A percentile compares a stretch with the other conserved stretches of the same genome.
These are phyloP conservation scores for Aurelia aurita complex sp. Pacific DNA, from an alignment of 30 jellyfish, hydroid and myxozoan genomes.

Conservation along the genomic window DNA sequence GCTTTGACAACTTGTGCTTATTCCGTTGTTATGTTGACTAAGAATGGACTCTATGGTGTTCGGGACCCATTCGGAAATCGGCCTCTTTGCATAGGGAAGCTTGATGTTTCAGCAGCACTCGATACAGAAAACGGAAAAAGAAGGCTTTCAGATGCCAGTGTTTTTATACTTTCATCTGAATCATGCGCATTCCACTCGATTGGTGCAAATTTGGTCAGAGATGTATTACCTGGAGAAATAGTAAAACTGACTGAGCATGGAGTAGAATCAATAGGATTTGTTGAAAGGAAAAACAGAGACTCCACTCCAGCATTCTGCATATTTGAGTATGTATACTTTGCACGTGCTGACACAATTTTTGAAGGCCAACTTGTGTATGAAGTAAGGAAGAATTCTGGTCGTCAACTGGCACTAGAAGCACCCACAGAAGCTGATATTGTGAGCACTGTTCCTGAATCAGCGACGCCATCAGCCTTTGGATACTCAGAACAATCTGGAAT, in stretches of 20 bases:
- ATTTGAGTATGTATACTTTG: constrained; percentile 94
- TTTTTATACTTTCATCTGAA: constrained; percentile 79
- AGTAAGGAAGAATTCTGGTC: constrained; percentile 87
- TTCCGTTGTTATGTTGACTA: constrained; percentile 76
- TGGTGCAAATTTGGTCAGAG: constrained; percentile 80
- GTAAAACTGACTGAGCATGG: constrained; percentile 73
- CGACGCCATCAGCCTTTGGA: constrained; percentile 95
- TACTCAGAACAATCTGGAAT: constrained; percentile 82
- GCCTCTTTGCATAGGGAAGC: constrained; percentile 85
- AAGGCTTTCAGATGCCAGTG: constrained; percentile 3
- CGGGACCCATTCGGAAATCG: constrained; percentile 96
- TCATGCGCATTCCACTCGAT: constrained; percentile 94
- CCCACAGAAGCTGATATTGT: constrained; percentile 89
- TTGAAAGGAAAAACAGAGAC: constrained; percentile 39
- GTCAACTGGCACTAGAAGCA: constrained; percentile 86
- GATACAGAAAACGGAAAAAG: constrained; percentile 61
- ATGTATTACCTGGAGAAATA: constrained; percentile 91
- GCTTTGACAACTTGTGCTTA: constrained; percentile 77
- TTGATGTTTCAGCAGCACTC: constrained; percentile 6
- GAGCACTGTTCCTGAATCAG: constrained; percentile 97
- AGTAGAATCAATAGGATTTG: constrained; percentile 54
- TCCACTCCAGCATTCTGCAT: constrained; percentile 84
- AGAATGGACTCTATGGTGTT: constrained; percentile 80
- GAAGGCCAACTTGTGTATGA: constrained; percentile 91
- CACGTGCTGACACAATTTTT: constrained; percentile 86